Evolutionary conservation across 2,888 invertebrate species (phyloP).

Genomic region (Metacarcinus magister): DNA sequence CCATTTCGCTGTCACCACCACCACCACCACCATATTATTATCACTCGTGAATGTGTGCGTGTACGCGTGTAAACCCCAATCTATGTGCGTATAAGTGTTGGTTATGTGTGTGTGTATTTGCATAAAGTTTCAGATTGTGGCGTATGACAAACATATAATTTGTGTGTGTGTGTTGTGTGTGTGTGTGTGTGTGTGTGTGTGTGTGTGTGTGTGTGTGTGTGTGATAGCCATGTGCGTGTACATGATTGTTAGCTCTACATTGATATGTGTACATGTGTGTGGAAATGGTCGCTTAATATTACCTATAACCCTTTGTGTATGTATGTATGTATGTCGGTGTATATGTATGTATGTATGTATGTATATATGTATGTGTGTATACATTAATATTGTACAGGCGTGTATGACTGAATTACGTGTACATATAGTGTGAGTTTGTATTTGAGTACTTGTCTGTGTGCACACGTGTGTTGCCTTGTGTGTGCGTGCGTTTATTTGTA

Average conservation of each 20-base stretch:
- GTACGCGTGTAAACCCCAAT: neutral
- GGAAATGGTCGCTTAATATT: neutral
- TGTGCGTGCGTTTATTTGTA: constrained; percentile 8
- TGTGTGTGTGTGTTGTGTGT: neutral
- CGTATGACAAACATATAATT: neutral
- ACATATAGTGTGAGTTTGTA: neutral
- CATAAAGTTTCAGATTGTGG: neutral
- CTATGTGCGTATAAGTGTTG: neutral
- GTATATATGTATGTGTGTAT: neutral
- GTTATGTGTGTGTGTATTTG: neutral
- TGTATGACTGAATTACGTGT: constrained; percentile 1
- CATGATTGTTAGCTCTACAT: too few relatives aligned
- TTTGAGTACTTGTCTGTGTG: neutral
- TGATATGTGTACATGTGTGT: neutral
- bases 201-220: constrained; percentile 13
- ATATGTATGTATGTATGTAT: neutral
- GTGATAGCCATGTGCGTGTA: neutral
- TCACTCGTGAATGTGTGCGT: neutral
- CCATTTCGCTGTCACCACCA: neutral
- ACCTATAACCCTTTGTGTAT: neutral
- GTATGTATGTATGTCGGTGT: neutral
- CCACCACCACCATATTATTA: neutral
- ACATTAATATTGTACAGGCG: neutral
- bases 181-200: constrained; percentile 13
- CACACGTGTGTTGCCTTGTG: neutral